These are phyloP conservation scores for Toxotes chatareus DNA, from an alignment of 2,113 vertebrate species.

Conservation along the genomic window DNA sequence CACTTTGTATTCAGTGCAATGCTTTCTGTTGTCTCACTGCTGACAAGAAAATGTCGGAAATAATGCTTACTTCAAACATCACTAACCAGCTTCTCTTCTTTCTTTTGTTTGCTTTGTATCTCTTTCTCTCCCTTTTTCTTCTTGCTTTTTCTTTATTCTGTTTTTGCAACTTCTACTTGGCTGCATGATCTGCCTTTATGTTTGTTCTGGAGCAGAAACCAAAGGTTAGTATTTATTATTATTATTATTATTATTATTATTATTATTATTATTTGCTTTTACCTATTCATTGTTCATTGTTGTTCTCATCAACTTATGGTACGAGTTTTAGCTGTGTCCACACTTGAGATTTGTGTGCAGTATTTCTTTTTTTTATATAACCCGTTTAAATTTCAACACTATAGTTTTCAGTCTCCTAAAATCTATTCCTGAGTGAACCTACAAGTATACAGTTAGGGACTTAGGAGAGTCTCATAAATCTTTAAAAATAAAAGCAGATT, in stretches of 20 bases:
- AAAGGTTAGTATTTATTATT: conserved; percentile 76
- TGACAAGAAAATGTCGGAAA: conserved; percentile 34
- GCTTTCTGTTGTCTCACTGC: conserved; percentile 41
- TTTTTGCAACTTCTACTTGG: conserved; percentile 47
- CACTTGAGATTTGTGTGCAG: background rate
- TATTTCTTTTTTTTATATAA: background rate
- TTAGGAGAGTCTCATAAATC: background rate
- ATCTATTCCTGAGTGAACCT: conserved; percentile 2
- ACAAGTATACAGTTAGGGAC: background rate
- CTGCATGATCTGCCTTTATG: conserved; percentile 62
- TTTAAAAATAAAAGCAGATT: background rate
- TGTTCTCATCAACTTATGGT: background rate
- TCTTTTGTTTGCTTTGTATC: conserved; percentile 51
- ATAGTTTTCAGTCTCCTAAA: background rate
- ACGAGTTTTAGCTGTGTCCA: background rate
- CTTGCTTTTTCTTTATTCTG: conserved; percentile 10
- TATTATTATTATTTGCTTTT: background rate
- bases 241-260: too few species aligned
- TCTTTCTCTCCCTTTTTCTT: conserved; percentile 26
- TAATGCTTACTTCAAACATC: conserved; percentile 47
- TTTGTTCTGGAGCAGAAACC: conserved; percentile 74
- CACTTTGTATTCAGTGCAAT: conserved; percentile 19
- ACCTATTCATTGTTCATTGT: background rate
- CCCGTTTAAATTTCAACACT: background rate
- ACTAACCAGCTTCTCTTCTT: conserved; percentile 55